Evolutionary conservation across 2,888 invertebrate genomes (phyloP), one percentile per base, ranked within the genome.

Genomic region (Ormyrus thymus): DNA sequence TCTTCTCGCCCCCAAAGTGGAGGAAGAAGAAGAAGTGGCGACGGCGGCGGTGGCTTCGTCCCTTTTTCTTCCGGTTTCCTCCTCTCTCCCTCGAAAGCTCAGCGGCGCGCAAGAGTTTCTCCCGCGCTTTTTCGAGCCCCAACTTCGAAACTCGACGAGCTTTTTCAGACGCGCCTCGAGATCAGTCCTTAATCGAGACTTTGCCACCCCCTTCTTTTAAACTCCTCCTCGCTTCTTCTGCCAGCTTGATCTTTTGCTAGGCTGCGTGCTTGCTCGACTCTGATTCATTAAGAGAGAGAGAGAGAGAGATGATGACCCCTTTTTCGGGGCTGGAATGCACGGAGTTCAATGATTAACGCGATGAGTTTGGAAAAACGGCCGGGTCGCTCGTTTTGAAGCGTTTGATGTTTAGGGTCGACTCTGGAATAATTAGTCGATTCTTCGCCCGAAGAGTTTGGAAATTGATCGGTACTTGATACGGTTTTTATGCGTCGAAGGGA

Each of bases 181-280:
- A 87, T 88, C 86, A 87, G 85, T 82, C 85, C 86, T 88, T 88
- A 89, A 89, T 89, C 89, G 87, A 81, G 75, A 82, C 79, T 83
- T 78, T 81, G 66, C 55, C 75, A 74, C 71, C 59, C 65, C 59
- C 55, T 64, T 45, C 51, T 11, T 51, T 74, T 62, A 61, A 51
- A 59, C 9, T 61, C 71, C 13, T 66, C 53, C 10, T 45, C 46
- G 10, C 13, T 15, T 56, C 58, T 58, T 7, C 53, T 46, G 29
- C 61, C 2, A 0, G 29, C 11, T 51, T 53, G 48, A 53, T 29
- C 55, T 48, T 45, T 68, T 59, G 29, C 29, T 29, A 29, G 15
- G 9, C 53, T 45, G 53, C 55, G 53, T 64, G n/a, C 48, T 55
- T n/a, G 51, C 48, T 65, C 11, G 8, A 10, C 46, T 46, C 53